Conservation (phyloP, 2,797 vertebrate genomes). For the Argentina silus region DNA sequence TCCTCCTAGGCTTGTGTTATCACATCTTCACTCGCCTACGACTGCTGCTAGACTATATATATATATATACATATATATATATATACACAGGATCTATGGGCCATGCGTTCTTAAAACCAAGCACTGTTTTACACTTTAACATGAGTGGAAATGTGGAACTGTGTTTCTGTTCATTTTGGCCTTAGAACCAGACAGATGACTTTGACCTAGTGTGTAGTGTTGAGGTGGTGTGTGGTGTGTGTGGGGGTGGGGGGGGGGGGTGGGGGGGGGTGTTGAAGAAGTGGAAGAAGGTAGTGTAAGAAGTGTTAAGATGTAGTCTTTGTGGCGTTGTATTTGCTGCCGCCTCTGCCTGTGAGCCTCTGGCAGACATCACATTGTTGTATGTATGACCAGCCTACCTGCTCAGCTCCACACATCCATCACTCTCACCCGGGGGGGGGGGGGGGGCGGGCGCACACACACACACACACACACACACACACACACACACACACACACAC, state of each 20-base stretch:
- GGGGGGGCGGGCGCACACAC: neutral
- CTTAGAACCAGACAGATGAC: too few relatives aligned
- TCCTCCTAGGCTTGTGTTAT: too few relatives aligned
- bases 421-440: slow-evolving; percentile 22
- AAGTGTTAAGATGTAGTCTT: too few relatives aligned
- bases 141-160: too few relatives aligned
- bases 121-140: too few relatives aligned
- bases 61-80: too few relatives aligned
- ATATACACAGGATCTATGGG: too few relatives aligned
- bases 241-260: neutral
- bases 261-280: neutral
- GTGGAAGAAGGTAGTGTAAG: neutral
- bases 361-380: slow-evolving; percentile 21
- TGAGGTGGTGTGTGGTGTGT: neutral
- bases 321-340: neutral
- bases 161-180: too few relatives aligned
- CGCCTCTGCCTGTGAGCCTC: slow-evolving; percentile 21
- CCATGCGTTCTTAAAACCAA: neutral
- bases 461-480: neutral
- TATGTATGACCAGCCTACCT: slow-evolving; percentile 29
- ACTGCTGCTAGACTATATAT: too few relatives aligned
- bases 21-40: too few relatives aligned
- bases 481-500: slow-evolving; percentile 9
- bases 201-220: neutral
- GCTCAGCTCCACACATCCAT: slow-evolving; percentile 47